Base-by-base conservation (phyloP, 2,888 invertebrate genomes). In the Phaonia tiefii region DNA sequence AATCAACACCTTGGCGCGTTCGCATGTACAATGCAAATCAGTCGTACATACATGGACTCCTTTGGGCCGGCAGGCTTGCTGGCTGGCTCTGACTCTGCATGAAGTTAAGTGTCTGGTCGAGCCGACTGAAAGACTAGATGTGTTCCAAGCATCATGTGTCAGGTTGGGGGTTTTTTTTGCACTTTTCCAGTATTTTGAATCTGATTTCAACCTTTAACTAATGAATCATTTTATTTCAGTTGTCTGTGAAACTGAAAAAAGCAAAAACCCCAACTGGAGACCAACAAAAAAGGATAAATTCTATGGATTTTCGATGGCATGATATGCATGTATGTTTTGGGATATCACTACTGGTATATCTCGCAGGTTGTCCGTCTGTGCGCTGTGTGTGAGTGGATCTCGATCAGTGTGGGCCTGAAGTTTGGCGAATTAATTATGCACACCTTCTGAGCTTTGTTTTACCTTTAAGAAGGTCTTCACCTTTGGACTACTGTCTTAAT, bases 401-500 rank as follows among this genome's bases (percentile, higher is more conserved):
- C 63, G 44, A 56, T 22, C 56, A 71, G 75, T 63, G 60, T 69
- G 44, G 63, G 37, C 73, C 22, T 49, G 56, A 71, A 84, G 84
- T 85, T 86, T 87, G 85, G 87, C 84, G 87, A 89, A 89, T 89
- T 89, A 89, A 89, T 89, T 89, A 89, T 89, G 88, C 89, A 89
- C 89, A 89, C 88, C 88, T 89, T 84, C 82, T 79, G 80, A 75
- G 80, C 75, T 81, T 83, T 72, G 82, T 66, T 83, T 80, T 72
- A 66, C 65, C 60, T 72, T 73, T 65, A 73, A 60, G 79, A 82
- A 78, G 89, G 89, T 89, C 89, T 86, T 89, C 89, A 89, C 89
- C 89, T 89, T 87, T 89, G 87, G 88, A 89, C 89, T 87, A 84
- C 86, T 87, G 88, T 89, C 89, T 89, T 89, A 89, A 89, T 89